phyloP scores from a whole-genome alignment of 2,888 invertebrate species.

The Proisotoma minuta region DNA sequence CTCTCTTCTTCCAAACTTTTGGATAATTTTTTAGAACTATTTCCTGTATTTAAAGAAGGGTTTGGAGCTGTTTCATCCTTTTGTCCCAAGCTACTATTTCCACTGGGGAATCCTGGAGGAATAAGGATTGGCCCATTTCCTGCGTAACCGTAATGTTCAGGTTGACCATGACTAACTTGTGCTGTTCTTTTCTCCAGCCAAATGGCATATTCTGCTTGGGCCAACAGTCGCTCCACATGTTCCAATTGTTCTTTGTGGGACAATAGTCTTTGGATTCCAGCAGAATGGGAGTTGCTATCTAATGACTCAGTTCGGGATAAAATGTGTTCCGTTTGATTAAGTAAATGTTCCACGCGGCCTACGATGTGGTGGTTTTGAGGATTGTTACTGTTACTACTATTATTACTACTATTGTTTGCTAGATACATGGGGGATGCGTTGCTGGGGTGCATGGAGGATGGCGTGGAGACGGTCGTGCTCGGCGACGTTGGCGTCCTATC shows the following conservation, averaged over 20 bases:
- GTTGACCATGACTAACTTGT: conserved; percentile 45
- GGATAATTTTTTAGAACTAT: conserved; percentile 45
- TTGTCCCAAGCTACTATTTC: too few species aligned
- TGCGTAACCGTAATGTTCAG: conserved; percentile 40
- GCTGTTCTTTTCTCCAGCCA: conserved; percentile 47
- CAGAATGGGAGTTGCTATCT: conserved; percentile 47
- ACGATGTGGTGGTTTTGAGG: conserved; percentile 33
- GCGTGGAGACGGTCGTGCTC: conserved; percentile 39
- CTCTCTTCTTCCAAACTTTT: conserved; percentile 48
- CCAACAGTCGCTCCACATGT: conserved; percentile 47
- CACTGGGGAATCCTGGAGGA: conserved; percentile 42
- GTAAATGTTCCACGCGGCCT: conserved; percentile 47
- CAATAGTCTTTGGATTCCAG: conserved; percentile 47
- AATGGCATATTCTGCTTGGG: conserved; percentile 48
- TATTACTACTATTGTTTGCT: conserved; percentile 41
- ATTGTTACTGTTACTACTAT: neutral
- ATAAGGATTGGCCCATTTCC: conserved; percentile 28
- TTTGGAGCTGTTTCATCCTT: too few species aligned
- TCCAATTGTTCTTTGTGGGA: conserved; percentile 48
- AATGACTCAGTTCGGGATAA: conserved; percentile 48
- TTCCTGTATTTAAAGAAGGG: conserved; percentile 11
- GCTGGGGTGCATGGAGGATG: conserved; percentile 34
- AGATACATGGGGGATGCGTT: conserved; percentile 41
- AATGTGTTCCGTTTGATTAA: conserved; percentile 48
- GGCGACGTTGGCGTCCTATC: conserved; percentile 47